Evolutionary conservation across 2,888 invertebrate genomes (phyloP).

Genomic region (Norana najaformis): DNA sequence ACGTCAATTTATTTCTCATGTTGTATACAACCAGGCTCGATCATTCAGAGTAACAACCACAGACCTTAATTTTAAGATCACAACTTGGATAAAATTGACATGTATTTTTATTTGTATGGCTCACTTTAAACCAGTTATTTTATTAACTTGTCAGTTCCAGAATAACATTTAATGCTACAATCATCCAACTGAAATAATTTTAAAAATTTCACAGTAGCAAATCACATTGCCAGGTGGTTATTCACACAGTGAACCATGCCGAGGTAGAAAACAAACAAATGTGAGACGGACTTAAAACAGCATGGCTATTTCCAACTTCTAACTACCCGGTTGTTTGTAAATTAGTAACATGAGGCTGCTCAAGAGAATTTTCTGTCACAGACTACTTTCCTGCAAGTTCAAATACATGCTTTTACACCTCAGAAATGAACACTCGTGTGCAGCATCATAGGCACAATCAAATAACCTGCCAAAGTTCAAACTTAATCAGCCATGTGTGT

Average conservation of each 20-base stretch:
- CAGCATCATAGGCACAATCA: too few species aligned
- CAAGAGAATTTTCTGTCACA: not conserved
- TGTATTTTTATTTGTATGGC: not conserved
- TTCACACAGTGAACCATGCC: not conserved
- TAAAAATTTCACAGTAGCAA: not conserved
- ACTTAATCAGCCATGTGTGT: too few species aligned
- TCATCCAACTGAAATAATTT: not conserved
- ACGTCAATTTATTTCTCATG: too few species aligned
- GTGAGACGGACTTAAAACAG: not conserved
- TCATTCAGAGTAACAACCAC: too few species aligned
- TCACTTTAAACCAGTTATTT: not conserved
- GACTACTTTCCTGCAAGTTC: not conserved
- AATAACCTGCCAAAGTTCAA: too few species aligned
- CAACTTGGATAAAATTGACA: not conserved
- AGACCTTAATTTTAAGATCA: not conserved
- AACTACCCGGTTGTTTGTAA: not conserved
- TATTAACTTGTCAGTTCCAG: not conserved
- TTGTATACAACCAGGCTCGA: too few species aligned
- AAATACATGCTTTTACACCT: conserved; percentile 6
- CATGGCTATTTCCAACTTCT: too few species aligned
- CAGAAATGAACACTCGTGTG: too few species aligned
- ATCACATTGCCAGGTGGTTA: not conserved
- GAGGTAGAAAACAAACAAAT: not conserved
- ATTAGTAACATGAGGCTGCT: not conserved
- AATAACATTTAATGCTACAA: not conserved